Evolutionary conservation across 1,140 invertebrate genomes (phyloP).

Genomic region (Paracyclopina nana): DNA sequence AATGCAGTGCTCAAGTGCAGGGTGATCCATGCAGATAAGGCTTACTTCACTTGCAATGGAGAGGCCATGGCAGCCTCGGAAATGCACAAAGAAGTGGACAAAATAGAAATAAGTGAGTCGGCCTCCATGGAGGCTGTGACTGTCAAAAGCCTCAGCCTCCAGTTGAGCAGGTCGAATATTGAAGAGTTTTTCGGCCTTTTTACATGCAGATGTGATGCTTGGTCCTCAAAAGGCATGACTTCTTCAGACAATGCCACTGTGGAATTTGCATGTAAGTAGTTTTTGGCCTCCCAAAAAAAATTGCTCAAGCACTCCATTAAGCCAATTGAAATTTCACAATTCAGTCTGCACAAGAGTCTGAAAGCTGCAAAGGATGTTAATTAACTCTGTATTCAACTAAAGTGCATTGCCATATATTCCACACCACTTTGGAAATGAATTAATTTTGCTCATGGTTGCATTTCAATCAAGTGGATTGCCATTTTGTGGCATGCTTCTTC

Average conservation of each 20-base stretch:
- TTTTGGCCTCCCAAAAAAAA: too few species aligned
- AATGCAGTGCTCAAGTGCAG: background rate
- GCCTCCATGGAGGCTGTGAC: background rate
- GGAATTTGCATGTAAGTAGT: slow-evolving; percentile 8
- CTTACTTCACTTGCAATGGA: slow-evolving; percentile 12
- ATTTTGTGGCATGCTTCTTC: too few species aligned
- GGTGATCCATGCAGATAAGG: background rate
- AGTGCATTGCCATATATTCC: too few species aligned
- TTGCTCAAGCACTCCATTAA: too few species aligned
- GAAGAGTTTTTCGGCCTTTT: slow-evolving; percentile 8
- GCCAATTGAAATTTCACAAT: too few species aligned
- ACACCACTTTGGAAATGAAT: too few species aligned
- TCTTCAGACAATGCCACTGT: slow-evolving; percentile 2
- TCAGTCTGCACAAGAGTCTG: too few species aligned
- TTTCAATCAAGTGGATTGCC: too few species aligned
- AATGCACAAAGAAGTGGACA: slow-evolving; percentile 6
- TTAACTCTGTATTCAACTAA: too few species aligned
- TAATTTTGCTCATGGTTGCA: too few species aligned
- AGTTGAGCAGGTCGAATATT: background rate
- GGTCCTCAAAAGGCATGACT: background rate
- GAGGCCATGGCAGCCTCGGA: slow-evolving; percentile 6
- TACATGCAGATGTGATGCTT: slow-evolving; percentile 5
- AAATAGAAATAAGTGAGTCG: background rate
- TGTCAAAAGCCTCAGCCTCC: background rate
- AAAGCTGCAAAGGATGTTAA: too few species aligned